Evolutionary conservation across 2,113 vertebrate species (phyloP).

Genomic region (Periophthalmus modestus): DNA sequence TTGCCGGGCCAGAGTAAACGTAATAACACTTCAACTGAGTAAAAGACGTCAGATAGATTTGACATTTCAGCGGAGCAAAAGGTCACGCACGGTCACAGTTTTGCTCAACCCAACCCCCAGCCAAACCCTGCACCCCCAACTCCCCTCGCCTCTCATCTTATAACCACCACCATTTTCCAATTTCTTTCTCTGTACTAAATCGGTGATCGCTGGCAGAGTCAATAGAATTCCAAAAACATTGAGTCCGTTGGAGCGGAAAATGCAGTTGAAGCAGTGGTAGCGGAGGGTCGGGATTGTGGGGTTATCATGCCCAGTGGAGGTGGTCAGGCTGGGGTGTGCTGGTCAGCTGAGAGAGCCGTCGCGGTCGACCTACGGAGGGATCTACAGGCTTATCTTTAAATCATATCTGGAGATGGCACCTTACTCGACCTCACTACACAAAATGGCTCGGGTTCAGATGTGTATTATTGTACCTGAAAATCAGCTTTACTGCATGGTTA

Average conservation of each 20-base stretch:
- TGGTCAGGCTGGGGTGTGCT: conserved; percentile 24
- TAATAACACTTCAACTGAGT: conserved; percentile 53
- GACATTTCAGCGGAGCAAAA: conserved; percentile 49
- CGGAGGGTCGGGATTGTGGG: conserved; percentile 32
- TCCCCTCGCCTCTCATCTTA: conserved; percentile 48
- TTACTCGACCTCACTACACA: conserved; percentile 7
- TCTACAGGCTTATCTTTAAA: conserved; percentile 59
- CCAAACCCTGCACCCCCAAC: conserved; percentile 39
- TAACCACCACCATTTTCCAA: conserved; percentile 34
- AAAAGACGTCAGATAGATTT: conserved; percentile 56
- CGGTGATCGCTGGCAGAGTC: conserved; percentile 36
- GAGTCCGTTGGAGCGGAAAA: conserved; percentile 61
- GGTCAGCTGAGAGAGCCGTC: conserved; percentile 45
- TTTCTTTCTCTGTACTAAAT: conserved; percentile 39
- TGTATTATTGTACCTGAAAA: background rate
- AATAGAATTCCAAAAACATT: conserved; percentile 69
- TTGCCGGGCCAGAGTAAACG: conserved; percentile 12
- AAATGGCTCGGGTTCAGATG: background rate
- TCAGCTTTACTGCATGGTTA: background rate
- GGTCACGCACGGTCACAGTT: conserved; percentile 6
- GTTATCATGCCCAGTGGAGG: conserved; percentile 57
- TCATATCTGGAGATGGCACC: conserved; percentile 47
- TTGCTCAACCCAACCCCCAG: conserved; percentile 13
- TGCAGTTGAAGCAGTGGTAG: conserved; percentile 39
- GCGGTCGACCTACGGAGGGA: conserved; percentile 20